Evolutionary conservation across 1,140 invertebrate genomes (phyloP), one percentile per base, ranked within the genome.

Genomic region (Trypoxylus dichotomus): DNA sequence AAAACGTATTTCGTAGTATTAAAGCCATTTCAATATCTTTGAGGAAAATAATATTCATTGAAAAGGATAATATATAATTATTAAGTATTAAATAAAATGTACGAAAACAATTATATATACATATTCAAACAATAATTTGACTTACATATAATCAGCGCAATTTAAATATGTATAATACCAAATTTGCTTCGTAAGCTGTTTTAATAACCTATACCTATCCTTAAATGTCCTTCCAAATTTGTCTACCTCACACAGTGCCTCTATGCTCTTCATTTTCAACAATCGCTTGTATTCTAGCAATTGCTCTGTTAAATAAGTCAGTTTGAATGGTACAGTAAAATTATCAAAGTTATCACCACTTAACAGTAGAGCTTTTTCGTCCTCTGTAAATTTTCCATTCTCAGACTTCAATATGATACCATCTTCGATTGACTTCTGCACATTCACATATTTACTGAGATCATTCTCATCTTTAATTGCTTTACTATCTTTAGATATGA

Each of bases 81-180:
- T 37, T 37, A n/a, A n/a, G n/a, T 37, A 37, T 2, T 5, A 37
- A 5, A 7, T 37, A 37, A 37, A 37, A 37, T 37, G 32, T 37
- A 32, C 7, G n/a, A 54, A 54, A 54, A 32, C 29, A 8, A 54
- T 47, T 54, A 54, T 54, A 19, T 54, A 54, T 6, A 47, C n/a
- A 1, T 47, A 13, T n/a, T n/a, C n/a, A n/a, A n/a, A n/a, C n/a
- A n/a, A n/a, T 13, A 3, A 3, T 19, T 47, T 15, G 8, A 3
- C 3, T 19, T 54, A 54, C 7, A n/a, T 54, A 54, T 54, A 68
- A 68, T 68, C 60, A 13, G 1, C 60, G 6, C 13, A 54, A 68
- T 74, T 74, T 5, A 24, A 75, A 75, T 75, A 75, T 19, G 47
- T 27, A 47, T 47, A 47, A 54, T 75, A 75, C 74, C 74, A 75